Base-by-base conservation (phyloP, 2,797 vertebrate genomes). In the Pseudopleuronectes americanus region DNA sequence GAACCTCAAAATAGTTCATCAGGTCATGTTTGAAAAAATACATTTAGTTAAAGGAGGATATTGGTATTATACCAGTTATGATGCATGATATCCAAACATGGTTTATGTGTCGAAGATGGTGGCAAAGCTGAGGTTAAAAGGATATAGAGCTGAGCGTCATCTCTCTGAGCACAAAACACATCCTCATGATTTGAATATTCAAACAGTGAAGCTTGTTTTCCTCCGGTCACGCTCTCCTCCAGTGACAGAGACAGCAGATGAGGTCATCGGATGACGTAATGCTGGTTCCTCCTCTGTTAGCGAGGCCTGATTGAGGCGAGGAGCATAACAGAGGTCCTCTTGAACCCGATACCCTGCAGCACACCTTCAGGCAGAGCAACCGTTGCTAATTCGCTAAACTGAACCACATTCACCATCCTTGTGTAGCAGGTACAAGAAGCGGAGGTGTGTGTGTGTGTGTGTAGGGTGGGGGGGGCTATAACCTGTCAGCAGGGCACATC, bases 401-500 rank as follows among this genome's bases (percentile, higher is more conserved):
- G 84, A 92, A 93, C 87, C 92, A 93, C 71, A 89, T 92, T 92
- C 57, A 48, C 72, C 38, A 66, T 66, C 75, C 69, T 80, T 80
- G 69, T 12, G 33, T 73, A 60, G 60, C 14, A 45, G 43, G 14
- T 16, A 19, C 5, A 45, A 19, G 47, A 64, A 74, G 69, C 13
- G 33, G 73, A 60, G 60, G 43, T 2, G 4, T n/a, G n/a, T n/a
- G n/a, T n/a, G n/a, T n/a, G n/a, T n/a, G n/a, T n/a, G n/a, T n/a
- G n/a, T n/a, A n/a, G n/a, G n/a, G n/a, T 16, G 16, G 43, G 43
- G 43, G 43, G 47, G 77, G 77, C 80, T 81, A 62, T 65, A 68
- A 85, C 68, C 84, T 89, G 80, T 87, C 86, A 89, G 81, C 74
- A 69, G 64, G 81, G 76, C 62, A 68, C 38, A 78, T 81, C 68